A percentile compares a stretch with the other conserved stretches of the same genome.
Conservation (phyloP, 2,888 invertebrate genomes). For the Trichopria drosophilae region DNA sequence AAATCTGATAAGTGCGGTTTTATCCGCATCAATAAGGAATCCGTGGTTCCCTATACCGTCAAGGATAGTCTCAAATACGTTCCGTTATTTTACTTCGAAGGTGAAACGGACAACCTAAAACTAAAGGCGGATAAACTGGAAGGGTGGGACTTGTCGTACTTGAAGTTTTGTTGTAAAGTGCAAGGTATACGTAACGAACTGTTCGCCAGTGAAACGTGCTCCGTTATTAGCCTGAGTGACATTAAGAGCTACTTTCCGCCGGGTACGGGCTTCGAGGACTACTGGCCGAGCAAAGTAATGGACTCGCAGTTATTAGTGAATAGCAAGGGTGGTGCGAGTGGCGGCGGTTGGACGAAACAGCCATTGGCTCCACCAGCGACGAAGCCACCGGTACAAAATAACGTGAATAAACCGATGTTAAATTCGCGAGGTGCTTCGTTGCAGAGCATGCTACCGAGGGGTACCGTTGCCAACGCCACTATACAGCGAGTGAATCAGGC, state of each 20-base stretch:
- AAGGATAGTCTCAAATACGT: constrained; percentile 84
- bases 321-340: constrained; percentile 64
- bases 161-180: constrained; percentile 93
- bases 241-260: constrained; percentile 89
- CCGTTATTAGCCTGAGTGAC: constrained; percentile 86
- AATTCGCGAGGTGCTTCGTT: constrained; percentile 39
- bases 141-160: constrained; percentile 89
- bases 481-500: constrained; percentile 54
- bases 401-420: constrained; percentile 47
- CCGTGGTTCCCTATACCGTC: constrained; percentile 89
- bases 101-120: constrained; percentile 89
- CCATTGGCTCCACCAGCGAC: constrained; percentile 70
- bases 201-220: constrained; percentile 87
- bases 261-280: constrained; percentile 87
- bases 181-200: constrained; percentile 89
- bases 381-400: constrained; percentile 53
- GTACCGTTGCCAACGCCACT: constrained; percentile 44
- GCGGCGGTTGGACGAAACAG: constrained; percentile 75
- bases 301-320: constrained; percentile 78
- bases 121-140: constrained; percentile 83
- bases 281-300: constrained; percentile 89
- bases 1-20: constrained; percentile 81
- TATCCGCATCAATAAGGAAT: constrained; percentile 88
- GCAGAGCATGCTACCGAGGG: constrained; percentile 34
- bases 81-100: constrained; percentile 87